Evolutionary conservation across 1,140 invertebrate genomes (phyloP).

Genomic region (Leptonema lineaticorne): DNA sequence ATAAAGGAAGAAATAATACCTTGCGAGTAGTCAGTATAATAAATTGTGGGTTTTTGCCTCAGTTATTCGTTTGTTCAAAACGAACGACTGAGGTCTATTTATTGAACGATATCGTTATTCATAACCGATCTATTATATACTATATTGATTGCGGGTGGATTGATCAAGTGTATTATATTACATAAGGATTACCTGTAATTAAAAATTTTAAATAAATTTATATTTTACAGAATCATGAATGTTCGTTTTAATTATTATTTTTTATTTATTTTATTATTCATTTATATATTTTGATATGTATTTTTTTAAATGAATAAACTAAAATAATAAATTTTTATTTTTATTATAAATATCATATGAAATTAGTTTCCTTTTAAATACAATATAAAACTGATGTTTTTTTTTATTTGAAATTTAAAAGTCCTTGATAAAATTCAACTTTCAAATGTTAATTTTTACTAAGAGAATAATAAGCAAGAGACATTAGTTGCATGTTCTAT

Average conservation of each 20-base stretch:
- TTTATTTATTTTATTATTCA: not conserved
- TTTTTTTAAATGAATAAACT: no score
- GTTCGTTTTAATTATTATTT: not conserved
- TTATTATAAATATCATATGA: no score
- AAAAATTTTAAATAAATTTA: constrained; percentile 18
- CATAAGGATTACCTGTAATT: not conserved
- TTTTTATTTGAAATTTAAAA: no score
- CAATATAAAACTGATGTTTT: no score
- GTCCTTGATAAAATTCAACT: no score
- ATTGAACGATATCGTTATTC: not conserved
- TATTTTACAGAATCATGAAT: constrained; percentile 22
- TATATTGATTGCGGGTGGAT: no score
- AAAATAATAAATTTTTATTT: no score
- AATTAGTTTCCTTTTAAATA: no score
- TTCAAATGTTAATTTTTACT: no score
- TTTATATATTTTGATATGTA: no score
- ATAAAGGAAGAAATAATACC: constrained; percentile 91
- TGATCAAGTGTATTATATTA: not conserved
- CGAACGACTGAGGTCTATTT: constrained; percentile 4
- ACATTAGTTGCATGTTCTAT: no score
- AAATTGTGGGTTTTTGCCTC: not conserved
- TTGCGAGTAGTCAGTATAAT: constrained; percentile 61
- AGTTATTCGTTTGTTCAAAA: not conserved
- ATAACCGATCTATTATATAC: not conserved
- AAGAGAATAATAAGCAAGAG: no score